Percentiles rank a stretch among this genome's conserved stretches.
These are phyloP conservation scores for Colostygia pectinataria DNA, from an alignment of 2,888 invertebrate genomes.

Conservation along the genomic window DNA sequence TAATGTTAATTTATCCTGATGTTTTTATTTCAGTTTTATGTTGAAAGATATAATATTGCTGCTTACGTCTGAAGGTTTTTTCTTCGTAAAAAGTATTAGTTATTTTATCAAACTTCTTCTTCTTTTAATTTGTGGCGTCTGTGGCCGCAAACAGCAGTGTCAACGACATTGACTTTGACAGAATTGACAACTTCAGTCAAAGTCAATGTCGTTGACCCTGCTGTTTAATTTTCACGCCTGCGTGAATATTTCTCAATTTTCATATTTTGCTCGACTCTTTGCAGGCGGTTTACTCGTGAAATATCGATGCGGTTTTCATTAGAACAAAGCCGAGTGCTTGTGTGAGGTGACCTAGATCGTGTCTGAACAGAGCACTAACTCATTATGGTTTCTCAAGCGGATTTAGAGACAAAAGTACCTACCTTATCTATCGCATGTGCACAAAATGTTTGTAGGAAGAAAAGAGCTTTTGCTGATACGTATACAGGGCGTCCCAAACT, in stretches of 20 bases:
- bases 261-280: constrained; percentile 2
- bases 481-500: too few relatives aligned
- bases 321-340: constrained; percentile 25
- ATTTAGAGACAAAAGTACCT: not conserved
- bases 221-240: not conserved
- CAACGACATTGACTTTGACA: too few relatives aligned
- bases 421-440: not conserved
- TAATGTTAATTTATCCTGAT: too few relatives aligned
- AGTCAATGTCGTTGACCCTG: not conserved
- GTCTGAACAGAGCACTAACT: constrained; percentile 17
- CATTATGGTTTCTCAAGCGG: constrained; percentile 26
- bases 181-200: too few relatives aligned
- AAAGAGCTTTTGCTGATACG: too few relatives aligned
- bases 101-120: not conserved
- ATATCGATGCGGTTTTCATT: constrained; percentile 22
- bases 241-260: constrained; percentile 3
- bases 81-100: too few relatives aligned
- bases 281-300: constrained; percentile 11
- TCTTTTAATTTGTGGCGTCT: too few relatives aligned
- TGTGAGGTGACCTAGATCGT: constrained; percentile 31
- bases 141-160: not conserved
- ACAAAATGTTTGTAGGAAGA: too few relatives aligned
- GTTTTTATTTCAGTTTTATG: too few relatives aligned
- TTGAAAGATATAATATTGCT: too few relatives aligned
- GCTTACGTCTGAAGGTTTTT: too few relatives aligned